Base-by-base conservation (phyloP, 2,113 vertebrate genomes). In the Eublepharis macularius region DNA sequence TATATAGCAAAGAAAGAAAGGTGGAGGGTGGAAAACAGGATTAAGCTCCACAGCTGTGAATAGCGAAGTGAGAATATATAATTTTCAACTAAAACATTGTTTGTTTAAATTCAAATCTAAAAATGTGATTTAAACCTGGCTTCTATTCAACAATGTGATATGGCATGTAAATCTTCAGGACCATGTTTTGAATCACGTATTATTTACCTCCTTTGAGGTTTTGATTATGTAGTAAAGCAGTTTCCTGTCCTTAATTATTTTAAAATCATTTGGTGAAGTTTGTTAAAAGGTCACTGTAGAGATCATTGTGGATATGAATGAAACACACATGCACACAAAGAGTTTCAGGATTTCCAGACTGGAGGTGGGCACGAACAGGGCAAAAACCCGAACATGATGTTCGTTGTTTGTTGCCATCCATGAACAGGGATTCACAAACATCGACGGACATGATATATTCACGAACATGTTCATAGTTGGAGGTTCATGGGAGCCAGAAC, bases 51-150 rank as follows among this genome's bases (percentile, higher is more conserved):
- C 72, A 90, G 86, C 82, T 74, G 14, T 88, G 91, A 89, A 88
- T 83, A 82, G 21, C 41, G 57, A 91, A 90, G 83, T 86, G 57
- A 92, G 76, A 89, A 57, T 45, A 32, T 82, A 91, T 76, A 81
- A 82, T 92, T 92, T 92, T 84, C 86, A 87, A 82, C 90, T 87
- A 45, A 84, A 82, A 19, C 69, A 34, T 4, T 90, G 84, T 89
- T 94, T 93, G 89, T 83, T 92, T 89, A 91, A 94, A 90, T 13
- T 0, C 39, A 83, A 86, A 91, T 86, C 87, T 84, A 41, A 3
- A 93, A 94, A 91, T 85, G 84, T 83, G 90, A 89, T 90, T 93
- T 88, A 94, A 88, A 80, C 57, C 83, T 94, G 91, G 86, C 90
- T 90, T 78, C 39, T 2, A 77, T 91, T 89, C 91, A 90, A 84